Percentiles rank a stretch among this genome's conserved stretches.
These are phyloP conservation scores for Drosophila triauraria DNA, from an alignment of 1,140 invertebrate genomes.

Conservation along the genomic window DNA sequence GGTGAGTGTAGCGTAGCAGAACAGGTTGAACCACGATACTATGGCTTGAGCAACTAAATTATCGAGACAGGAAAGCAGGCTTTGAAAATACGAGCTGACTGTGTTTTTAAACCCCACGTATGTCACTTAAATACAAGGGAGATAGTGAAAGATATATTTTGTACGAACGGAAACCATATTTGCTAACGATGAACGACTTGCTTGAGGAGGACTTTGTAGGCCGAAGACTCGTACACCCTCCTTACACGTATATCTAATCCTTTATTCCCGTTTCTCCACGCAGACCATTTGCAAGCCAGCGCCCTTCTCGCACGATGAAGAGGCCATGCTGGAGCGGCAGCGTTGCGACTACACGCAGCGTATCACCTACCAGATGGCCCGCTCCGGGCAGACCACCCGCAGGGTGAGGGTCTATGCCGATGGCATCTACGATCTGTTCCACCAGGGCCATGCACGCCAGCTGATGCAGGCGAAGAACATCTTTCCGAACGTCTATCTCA, in stretches of 20 bases:
- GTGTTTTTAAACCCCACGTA: no score
- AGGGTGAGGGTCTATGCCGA: constrained; percentile 97
- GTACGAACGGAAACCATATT: background rate
- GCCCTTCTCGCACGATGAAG: constrained; percentile 94
- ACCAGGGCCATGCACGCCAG: constrained; percentile 98
- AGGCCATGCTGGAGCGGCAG: constrained; percentile 91
- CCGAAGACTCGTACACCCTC: background rate
- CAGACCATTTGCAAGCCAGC: constrained; percentile 93
- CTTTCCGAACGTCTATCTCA: constrained; percentile 99
- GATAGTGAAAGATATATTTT: constrained; percentile 7
- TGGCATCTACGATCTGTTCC: constrained; percentile 98
- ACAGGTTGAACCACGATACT: background rate
- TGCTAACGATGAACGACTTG: background rate
- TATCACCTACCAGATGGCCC: constrained; percentile 94
- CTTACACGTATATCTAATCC: background rate
- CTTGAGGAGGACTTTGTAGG: constrained; percentile 10
- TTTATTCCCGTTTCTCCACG: constrained; percentile 74
- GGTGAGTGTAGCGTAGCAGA: constrained; percentile 52
- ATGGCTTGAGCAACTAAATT: background rate
- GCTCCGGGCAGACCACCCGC: constrained; percentile 90
- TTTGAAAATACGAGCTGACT: background rate
- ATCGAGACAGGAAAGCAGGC: background rate
- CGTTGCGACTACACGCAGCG: constrained; percentile 93
- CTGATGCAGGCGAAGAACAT: constrained; percentile 99
- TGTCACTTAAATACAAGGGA: background rate